phyloP scores from a whole-genome alignment of 2,797 vertebrate genomes.

The Anomalospiza imberbis region DNA sequence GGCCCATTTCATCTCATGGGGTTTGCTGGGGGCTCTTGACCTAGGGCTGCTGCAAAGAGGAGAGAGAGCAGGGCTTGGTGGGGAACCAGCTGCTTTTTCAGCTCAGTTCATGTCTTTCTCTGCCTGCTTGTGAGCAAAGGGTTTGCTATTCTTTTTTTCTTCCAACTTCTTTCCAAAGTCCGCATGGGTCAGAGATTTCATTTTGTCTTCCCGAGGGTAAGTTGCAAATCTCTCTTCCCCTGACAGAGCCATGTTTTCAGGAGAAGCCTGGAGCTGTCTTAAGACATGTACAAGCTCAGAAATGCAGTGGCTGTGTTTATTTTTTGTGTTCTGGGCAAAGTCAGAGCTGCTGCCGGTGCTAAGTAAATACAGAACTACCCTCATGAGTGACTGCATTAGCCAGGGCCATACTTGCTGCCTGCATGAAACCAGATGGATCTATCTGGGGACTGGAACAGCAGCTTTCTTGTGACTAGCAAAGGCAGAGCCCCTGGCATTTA shows the following conservation, averaged over 20 bases:
- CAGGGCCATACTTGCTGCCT: neutral
- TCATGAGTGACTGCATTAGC: conserved; percentile 42
- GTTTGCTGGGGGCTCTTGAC: neutral
- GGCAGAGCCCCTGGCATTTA: conserved; percentile 25
- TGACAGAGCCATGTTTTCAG: neutral
- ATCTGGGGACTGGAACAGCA: conserved; percentile 20
- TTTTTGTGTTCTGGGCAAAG: conserved; percentile 35
- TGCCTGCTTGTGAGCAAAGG: neutral
- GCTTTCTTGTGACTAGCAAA: neutral
- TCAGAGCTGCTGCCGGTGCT: conserved; percentile 22
- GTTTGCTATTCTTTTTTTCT: neutral
- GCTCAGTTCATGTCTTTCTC: neutral
- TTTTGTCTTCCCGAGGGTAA: neutral
- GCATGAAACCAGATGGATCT: neutral
- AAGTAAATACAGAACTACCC: conserved; percentile 56
- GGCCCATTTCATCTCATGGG: neutral
- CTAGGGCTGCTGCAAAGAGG: neutral
- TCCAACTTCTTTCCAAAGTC: neutral
- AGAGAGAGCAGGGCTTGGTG: neutral
- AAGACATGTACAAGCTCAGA: conserved; percentile 38
- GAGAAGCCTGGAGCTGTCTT: conserved; percentile 31
- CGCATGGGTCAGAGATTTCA: neutral
- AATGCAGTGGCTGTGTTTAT: conserved; percentile 54
- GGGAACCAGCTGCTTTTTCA: neutral
- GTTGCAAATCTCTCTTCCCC: neutral